Evolutionary conservation across 2,888 invertebrate species (phyloP).

Genomic region (Drosophila mayaguana): DNA sequence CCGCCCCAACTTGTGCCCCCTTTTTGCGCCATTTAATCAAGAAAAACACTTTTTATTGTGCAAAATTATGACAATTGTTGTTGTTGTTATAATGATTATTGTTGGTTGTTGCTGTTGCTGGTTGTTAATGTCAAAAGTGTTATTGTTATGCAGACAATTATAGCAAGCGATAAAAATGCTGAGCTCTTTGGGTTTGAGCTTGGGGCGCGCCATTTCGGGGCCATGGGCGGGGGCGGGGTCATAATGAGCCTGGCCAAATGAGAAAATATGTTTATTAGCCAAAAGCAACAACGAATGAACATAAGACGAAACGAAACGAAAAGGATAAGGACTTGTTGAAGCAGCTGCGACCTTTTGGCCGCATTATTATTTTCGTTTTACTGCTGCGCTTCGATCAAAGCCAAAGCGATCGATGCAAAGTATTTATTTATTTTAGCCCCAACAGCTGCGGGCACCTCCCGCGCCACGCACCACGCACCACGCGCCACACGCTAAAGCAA

Average conservation of each 20-base stretch:
- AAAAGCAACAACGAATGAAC: not conserved
- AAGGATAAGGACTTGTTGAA: conserved; percentile 44
- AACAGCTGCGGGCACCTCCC: conserved; percentile 26
- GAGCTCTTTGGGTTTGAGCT: conserved; percentile 29
- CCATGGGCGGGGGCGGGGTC: not conserved
- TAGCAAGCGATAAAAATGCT: conserved; percentile 74
- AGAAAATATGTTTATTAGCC: conserved; percentile 74
- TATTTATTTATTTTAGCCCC: conserved; percentile 49
- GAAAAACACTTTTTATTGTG: conserved; percentile 80
- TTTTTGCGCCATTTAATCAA: conserved; percentile 70
- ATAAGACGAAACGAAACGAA: not conserved
- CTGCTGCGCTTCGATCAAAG: conserved; percentile 36
- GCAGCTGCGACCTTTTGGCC: conserved; percentile 55
- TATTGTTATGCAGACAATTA: conserved; percentile 80
- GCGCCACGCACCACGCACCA: not conserved
- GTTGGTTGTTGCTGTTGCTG: conserved; percentile 34
- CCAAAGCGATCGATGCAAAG: conserved; percentile 15
- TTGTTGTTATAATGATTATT: conserved; percentile 30
- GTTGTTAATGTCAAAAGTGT: conserved; percentile 77
- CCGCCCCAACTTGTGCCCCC: not conserved
- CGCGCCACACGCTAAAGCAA: not conserved
- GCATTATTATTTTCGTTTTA: conserved; percentile 1
- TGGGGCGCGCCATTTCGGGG: not conserved
- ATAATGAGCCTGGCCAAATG: conserved; percentile 63
- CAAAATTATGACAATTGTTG: conserved; percentile 72